Conservation (phyloP, 2,797 vertebrate species). For the Takifugu ocellatus region DNA sequence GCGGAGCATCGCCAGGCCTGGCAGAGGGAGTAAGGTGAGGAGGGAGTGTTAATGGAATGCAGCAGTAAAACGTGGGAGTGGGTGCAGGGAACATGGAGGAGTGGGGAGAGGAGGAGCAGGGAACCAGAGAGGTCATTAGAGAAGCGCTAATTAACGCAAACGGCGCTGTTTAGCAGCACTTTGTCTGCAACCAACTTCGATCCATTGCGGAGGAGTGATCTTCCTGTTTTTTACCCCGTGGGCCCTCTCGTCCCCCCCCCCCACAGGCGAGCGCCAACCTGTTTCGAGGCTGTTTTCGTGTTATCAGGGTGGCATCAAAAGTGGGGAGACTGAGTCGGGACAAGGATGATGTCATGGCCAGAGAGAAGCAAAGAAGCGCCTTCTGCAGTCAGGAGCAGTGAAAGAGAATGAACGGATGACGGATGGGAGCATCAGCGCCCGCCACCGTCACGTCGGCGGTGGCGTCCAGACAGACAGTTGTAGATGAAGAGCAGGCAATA, state of each 20-base stretch:
- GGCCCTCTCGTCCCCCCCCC: too few relatives aligned
- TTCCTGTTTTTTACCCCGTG: not conserved
- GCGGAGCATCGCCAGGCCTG: constrained; percentile 14
- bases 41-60: constrained; percentile 28
- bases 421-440: constrained; percentile 34
- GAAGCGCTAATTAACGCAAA: constrained; percentile 68
- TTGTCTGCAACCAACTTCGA: constrained; percentile 65
- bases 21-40: constrained; percentile 20
- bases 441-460: constrained; percentile 38
- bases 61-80: constrained; percentile 29
- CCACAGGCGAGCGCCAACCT: constrained; percentile 20
- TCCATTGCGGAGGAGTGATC: constrained; percentile 28
- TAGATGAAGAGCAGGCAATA: constrained; percentile 46
- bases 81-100: constrained; percentile 19
- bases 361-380: constrained; percentile 11
- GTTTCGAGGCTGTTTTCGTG: not conserved
- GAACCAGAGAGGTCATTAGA: constrained; percentile 50
- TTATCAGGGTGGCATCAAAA: constrained; percentile 40
- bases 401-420: constrained; percentile 41
- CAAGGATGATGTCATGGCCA: constrained; percentile 27
- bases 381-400: constrained; percentile 8
- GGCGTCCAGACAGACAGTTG: constrained; percentile 46
- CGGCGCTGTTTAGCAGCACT: constrained; percentile 63
- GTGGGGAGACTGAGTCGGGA: constrained; percentile 16
- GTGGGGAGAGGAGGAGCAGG: not conserved